Conservation (phyloP, 2,797 vertebrate species). For the Hipposideros larvatus region DNA sequence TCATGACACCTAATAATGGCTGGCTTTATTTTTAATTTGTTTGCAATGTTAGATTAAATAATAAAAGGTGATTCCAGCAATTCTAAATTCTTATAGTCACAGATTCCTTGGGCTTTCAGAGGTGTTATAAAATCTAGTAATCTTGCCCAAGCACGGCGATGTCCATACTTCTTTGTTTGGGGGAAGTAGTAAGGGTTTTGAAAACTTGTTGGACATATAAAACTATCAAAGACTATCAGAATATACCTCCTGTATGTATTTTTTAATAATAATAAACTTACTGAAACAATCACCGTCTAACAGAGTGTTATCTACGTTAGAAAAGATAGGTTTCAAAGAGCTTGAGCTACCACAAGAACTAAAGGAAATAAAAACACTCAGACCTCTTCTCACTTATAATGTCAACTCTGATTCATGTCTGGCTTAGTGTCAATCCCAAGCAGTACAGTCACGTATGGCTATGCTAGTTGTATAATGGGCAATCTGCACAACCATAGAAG, state of each 20-base stretch:
- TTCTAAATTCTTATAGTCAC: not conserved
- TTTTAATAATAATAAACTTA: not conserved
- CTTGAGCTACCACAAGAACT: not conserved
- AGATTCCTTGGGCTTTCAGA: not conserved
- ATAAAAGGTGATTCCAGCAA: not conserved
- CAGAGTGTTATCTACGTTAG: not conserved
- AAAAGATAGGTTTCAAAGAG: not conserved
- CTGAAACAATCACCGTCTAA: not conserved
- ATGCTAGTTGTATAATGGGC: not conserved
- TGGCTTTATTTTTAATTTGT: constrained; percentile 4
- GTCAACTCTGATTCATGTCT: not conserved
- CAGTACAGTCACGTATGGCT: not conserved
- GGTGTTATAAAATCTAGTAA: not conserved
- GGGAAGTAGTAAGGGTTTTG: not conserved
- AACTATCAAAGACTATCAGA: not conserved
- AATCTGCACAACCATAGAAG: not conserved
- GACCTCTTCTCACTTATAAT: not conserved
- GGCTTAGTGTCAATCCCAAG: not conserved
- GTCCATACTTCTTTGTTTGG: not conserved
- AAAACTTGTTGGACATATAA: not conserved
- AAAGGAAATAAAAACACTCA: not conserved
- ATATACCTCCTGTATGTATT: not conserved
- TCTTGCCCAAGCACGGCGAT: not conserved
- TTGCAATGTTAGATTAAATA: constrained; percentile 42
- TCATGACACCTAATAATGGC: not conserved